A percentile compares a stretch with the other conserved stretches of the same genome.
Evolutionary conservation across 2,797 vertebrate species (phyloP).

Genomic region (Podarcis siculus): DNA sequence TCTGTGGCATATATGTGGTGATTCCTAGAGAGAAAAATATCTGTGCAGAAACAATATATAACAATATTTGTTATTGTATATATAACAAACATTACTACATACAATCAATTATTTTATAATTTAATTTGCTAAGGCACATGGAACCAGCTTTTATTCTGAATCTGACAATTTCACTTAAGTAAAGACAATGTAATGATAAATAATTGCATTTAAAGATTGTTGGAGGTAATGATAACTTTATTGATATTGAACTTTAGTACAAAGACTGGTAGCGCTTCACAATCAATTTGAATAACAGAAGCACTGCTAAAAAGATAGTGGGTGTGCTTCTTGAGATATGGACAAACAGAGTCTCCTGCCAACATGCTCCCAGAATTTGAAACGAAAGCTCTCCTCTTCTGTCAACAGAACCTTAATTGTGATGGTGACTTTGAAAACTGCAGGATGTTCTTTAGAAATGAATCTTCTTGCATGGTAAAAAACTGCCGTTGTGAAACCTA

Average conservation of each 20-base stretch:
- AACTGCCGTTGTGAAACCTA: constrained; percentile 60
- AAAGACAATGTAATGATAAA: background rate
- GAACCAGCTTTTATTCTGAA: background rate
- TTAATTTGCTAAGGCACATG: background rate
- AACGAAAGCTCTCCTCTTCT: constrained; percentile 56
- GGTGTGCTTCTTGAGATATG: constrained; percentile 40
- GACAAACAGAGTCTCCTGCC: constrained; percentile 31
- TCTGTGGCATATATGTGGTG: background rate
- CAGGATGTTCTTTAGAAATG: constrained; percentile 56
- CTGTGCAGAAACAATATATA: background rate
- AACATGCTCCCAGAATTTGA: fast-evolving
- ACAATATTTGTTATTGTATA: too few species aligned
- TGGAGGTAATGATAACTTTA: background rate
- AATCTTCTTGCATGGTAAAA: constrained; percentile 69
- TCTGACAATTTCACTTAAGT: background rate
- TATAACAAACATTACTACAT: background rate
- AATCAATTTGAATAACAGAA: constrained; percentile 17
- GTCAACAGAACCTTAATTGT: constrained; percentile 55
- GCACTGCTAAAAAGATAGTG: background rate
- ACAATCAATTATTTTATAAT: background rate
- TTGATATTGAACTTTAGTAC: background rate
- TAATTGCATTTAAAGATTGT: background rate
- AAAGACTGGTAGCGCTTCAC: constrained; percentile 7
- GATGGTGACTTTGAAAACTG: constrained; percentile 64
- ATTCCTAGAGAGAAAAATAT: background rate